Evolutionary conservation across 2,888 invertebrate species (phyloP), one percentile per base, ranked within the genome.

Genomic region (Mamestra brassicae): DNA sequence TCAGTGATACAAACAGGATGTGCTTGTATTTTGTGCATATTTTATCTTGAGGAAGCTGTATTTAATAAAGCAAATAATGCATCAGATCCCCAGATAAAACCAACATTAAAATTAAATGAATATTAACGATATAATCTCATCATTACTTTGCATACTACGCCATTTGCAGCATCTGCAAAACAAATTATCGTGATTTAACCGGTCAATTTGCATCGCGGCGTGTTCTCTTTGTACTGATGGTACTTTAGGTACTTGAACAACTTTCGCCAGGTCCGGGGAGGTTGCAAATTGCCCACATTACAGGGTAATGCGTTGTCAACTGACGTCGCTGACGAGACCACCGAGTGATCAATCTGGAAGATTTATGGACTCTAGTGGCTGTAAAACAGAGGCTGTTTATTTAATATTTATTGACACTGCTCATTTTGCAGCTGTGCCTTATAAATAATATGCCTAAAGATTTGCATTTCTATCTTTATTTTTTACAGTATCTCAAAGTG

Each of bases 211-310:
- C 74, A 81, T 87, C 55, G 76, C 84, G 71, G 81, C 69, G 66
- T 74, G 63, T 78, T 81, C 34, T 70, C 71, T 87, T 84, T 87
- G 72, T 85, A 71, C 65, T 76, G 79, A 83, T 79, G 81, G 70
- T 67, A 45, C 71, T 55, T 42, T 50, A 47, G 36, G 11, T 64
- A 52, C 42, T 42, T 52, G 34, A 47, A 79, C 81, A 79, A 86
- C 89, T 85, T 82, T 84, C 87, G 15, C 84, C 64, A 26, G 47
- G 52, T 50, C 72, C 52, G 67, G 71, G 68, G 81, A 83, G 79
- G 70, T 88, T 72, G 80, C 86, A 91, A 91, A 90, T 91, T 90
- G 86, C 84, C 75, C 71, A 83, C 87, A 90, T 90, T 91, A 90
- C 81, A 74, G 80, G 79, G 86, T 87, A 90, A 90, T 89, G 87